These are phyloP conservation scores for Rhyacophila brunnea DNA, from an alignment of 1,140 invertebrate species.

Conservation along the genomic window DNA sequence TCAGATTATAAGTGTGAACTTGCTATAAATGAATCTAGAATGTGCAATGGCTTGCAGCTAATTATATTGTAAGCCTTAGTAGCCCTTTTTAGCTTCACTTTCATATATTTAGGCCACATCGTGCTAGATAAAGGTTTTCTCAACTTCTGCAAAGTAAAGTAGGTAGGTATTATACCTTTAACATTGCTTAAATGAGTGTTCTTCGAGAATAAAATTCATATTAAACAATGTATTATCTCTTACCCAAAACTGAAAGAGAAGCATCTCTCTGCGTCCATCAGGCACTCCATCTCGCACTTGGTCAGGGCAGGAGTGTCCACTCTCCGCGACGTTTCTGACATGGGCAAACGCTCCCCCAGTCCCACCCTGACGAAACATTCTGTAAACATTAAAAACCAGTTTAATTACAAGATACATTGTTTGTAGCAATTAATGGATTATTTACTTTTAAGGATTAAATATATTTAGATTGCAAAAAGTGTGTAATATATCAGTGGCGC, in stretches of 20 bases:
- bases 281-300: slow-evolving; percentile 33
- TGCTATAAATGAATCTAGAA: neutral
- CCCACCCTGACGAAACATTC: slow-evolving; percentile 29
- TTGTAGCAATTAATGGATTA: too few species aligned
- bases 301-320: slow-evolving; percentile 23
- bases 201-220: neutral
- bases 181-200: neutral
- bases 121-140: too few species aligned
- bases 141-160: too few species aligned
- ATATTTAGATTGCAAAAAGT: too few species aligned
- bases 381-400: slow-evolving; percentile 13
- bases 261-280: slow-evolving; percentile 23
- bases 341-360: slow-evolving; percentile 18
- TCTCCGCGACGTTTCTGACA: slow-evolving; percentile 13
- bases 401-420: too few species aligned
- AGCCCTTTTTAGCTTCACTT: neutral
- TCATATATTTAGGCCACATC: neutral
- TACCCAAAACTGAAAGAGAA: slow-evolving; percentile 33
- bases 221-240: neutral
- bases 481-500: too few species aligned
- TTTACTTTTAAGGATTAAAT: too few species aligned
- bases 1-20: too few species aligned
- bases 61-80: neutral
- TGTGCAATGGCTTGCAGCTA: neutral
- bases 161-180: too few species aligned